Evolutionary conservation across 2,888 invertebrate genomes (phyloP), one percentile per base, ranked within the genome.

Genomic region (Aporophyla nigra): DNA sequence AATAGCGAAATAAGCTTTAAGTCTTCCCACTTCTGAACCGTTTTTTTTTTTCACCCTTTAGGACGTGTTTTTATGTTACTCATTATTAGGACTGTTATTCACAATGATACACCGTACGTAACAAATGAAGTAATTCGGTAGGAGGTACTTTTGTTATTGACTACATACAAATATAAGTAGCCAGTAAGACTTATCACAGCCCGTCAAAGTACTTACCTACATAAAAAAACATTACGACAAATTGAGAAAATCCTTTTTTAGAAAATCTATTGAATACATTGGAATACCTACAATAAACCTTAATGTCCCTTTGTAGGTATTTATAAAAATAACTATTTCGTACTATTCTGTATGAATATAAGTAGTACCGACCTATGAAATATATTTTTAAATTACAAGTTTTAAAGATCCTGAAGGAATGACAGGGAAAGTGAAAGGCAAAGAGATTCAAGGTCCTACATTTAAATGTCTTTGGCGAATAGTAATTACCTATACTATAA

Each of bases 111-210:
- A 54, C 19, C 43, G 3, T 46, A 40, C 24, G 21, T 71, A 43
- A 53, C 43, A 53, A 71, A 27, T 43, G 43, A 70, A 21, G 1
- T 40, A 24, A 19, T 24, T 21, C 21, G 43, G 21, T 43, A 21
- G 14, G 21, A 27, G 59, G 16, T 70, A 19, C 54, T 63, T 46
- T 70, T 63, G 27, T 62, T 21, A 70, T 46, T 61, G 27, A 69
- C 27, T 46, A 69, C 43, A 46, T 59, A 58, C 14, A 59, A 69
- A 70, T 70, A 16, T 59, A 67, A 53, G n/a, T 53, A 53, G 66
- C 54, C 54, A 40, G 24, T 54, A 68, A 40, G 69, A 46, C 43
- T 51, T 51, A 72, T 72, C 53, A 71, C 54, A 71, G 71, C 54
- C 54, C 14, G n/a, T n/a, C 53, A 33, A 54, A 71, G 2, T 21